A percentile compares a stretch with the other conserved stretches of the same genome.
phyloP scores from a whole-genome alignment of 2,797 vertebrate species.

The Gorsachius magnificus region DNA sequence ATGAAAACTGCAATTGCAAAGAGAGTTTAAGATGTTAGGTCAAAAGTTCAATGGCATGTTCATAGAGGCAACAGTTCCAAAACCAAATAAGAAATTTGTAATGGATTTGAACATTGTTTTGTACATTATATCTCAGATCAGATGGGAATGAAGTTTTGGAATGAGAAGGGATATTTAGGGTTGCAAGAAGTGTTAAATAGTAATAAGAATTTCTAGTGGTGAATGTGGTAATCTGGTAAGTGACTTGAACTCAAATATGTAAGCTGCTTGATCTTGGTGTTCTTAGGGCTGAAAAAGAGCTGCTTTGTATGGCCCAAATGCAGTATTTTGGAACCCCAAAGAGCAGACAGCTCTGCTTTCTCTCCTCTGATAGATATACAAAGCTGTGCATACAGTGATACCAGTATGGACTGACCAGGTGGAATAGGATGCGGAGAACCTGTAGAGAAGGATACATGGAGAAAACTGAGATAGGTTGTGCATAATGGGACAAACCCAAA shows the following conservation, averaged over 20 bases:
- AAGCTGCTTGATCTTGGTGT: neutral
- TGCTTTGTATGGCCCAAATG: neutral
- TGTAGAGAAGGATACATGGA: neutral
- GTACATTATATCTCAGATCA: neutral
- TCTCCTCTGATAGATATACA: neutral
- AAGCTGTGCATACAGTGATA: neutral
- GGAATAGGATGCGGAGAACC: neutral
- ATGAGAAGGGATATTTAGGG: neutral
- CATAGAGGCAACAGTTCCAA: neutral
- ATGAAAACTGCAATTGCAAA: neutral
- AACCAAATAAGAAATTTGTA: neutral
- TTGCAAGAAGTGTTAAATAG: neutral
- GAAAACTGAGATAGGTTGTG: neutral
- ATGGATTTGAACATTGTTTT: neutral
- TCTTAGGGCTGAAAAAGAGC: neutral
- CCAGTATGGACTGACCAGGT: neutral
- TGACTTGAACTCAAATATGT: neutral
- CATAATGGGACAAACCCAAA: neutral
- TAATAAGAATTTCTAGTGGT: neutral
- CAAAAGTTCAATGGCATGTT: neutral
- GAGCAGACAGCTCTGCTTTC: neutral
- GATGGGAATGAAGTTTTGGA: neutral
- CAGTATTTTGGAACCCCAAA: neutral
- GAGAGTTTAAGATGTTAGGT: neutral
- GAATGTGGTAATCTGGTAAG: neutral